These are phyloP conservation scores for Neoaliturus tenellus DNA, from an alignment of 2,888 invertebrate species.

Conservation along the genomic window DNA sequence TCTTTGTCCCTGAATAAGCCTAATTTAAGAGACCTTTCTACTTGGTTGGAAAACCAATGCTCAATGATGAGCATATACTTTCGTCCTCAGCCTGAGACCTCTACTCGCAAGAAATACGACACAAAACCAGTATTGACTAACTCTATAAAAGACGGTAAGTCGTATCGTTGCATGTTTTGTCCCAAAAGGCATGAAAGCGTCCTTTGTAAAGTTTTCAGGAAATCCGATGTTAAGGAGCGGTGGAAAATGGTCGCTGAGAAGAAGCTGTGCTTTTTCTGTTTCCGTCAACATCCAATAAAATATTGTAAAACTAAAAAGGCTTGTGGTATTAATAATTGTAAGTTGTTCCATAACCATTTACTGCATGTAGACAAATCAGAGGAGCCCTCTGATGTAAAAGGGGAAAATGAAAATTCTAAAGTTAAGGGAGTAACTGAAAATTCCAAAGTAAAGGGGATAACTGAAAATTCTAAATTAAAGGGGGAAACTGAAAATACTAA, in stretches of 20 bases:
- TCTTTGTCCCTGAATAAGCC: background rate
- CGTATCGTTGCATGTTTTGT: background rate
- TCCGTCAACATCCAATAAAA: constrained; percentile 9
- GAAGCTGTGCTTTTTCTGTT: background rate
- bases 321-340: constrained; percentile 25
- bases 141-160: background rate
- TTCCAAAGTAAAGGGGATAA: background rate
- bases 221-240: background rate
- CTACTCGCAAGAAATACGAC: background rate
- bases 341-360: background rate
- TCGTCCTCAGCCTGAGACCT: background rate
- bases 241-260: background rate
- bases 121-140: background rate
- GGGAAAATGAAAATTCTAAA: background rate
- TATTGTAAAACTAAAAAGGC: constrained; percentile 27
- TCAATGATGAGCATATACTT: background rate
- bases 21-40: background rate
- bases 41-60: background rate
- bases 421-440: background rate
- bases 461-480: too few species aligned
- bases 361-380: background rate
- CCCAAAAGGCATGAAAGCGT: background rate
- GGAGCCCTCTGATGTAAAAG: too few species aligned
- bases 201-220: background rate
- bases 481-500: background rate